phyloP scores from a whole-genome alignment of 2,888 invertebrate species.

The Halictus ligatus region DNA sequence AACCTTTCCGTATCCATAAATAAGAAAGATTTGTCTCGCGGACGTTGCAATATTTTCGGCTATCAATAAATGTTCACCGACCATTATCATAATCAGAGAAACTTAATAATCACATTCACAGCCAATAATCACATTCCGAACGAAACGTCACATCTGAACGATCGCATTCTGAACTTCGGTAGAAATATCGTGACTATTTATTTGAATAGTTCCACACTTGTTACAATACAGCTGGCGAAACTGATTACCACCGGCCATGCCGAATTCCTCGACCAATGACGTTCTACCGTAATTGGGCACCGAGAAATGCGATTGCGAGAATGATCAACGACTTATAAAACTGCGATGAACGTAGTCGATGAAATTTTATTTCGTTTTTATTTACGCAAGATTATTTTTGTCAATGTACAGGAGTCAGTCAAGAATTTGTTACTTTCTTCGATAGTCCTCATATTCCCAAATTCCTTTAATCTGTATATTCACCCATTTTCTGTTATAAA shows the following conservation, averaged over 20 bases:
- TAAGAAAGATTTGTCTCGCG: background rate
- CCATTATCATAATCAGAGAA: background rate
- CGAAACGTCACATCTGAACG: too few relatives aligned
- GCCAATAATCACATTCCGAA: constrained; percentile 8
- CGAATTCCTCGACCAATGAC: constrained; percentile 57
- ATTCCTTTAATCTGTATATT: too few relatives aligned
- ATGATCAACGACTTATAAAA: background rate
- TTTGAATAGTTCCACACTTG: constrained; percentile 61
- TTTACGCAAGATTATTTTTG: too few relatives aligned
- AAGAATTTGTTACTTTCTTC: too few relatives aligned
- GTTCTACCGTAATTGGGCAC: constrained; percentile 53
- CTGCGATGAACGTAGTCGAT: background rate
- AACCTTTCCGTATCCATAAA: constrained; percentile 23
- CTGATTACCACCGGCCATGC: constrained; percentile 49
- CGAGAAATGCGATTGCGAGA: constrained; percentile 42
- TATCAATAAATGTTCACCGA: too few relatives aligned
- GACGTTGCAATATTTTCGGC: background rate
- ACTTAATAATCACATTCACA: too few relatives aligned
- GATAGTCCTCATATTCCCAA: too few relatives aligned
- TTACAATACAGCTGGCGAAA: constrained; percentile 68
- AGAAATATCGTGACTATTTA: constrained; percentile 40
- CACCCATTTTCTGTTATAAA: too few relatives aligned
- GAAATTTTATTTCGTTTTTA: too few relatives aligned
- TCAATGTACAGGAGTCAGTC: too few relatives aligned
- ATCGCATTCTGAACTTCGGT: too few relatives aligned